phyloP scores from a whole-genome alignment of 2,888 invertebrate genomes.

The Beris chalybata region DNA sequence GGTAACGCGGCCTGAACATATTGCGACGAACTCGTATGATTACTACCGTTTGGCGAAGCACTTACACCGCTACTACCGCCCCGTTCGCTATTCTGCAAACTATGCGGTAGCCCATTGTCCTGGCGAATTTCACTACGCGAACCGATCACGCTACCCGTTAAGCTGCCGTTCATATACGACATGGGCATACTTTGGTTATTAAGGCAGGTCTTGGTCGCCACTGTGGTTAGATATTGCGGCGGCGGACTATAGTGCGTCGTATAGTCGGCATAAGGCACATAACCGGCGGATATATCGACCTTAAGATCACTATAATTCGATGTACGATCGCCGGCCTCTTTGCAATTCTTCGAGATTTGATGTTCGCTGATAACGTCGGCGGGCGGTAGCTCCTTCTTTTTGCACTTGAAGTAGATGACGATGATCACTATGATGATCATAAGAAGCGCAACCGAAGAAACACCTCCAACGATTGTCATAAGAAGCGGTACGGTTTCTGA shows the following conservation, averaged over 20 bases:
- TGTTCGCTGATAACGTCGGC: conserved; percentile 57
- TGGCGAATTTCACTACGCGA: conserved; percentile 42
- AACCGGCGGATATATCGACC: conserved; percentile 79
- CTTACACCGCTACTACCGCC: conserved; percentile 49
- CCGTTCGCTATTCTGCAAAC: conserved; percentile 36
- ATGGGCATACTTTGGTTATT: conserved; percentile 46
- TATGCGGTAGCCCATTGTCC: conserved; percentile 54
- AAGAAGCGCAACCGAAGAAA: conserved; percentile 81
- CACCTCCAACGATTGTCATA: conserved; percentile 77
- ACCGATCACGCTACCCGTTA: conserved; percentile 54
- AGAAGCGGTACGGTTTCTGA: conserved; percentile 77
- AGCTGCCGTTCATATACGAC: conserved; percentile 53
- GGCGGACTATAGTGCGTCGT: conserved; percentile 87
- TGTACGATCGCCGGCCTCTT: conserved; percentile 73
- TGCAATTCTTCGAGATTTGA: conserved; percentile 51
- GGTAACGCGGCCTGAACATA: conserved; percentile 44
- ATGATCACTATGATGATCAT: conserved; percentile 80
- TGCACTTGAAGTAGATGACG: conserved; percentile 72
- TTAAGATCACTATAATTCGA: conserved; percentile 92
- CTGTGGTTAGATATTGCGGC: conserved; percentile 55
- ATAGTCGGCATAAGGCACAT: conserved; percentile 87
- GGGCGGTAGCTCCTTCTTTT: conserved; percentile 53
- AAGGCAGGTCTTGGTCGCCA: conserved; percentile 33
- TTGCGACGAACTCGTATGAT: conserved; percentile 31
- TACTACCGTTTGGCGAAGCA: conserved; percentile 53